Evolutionary conservation across 2,888 invertebrate genomes (phyloP).

Genomic region (Ectemnius continuus): DNA sequence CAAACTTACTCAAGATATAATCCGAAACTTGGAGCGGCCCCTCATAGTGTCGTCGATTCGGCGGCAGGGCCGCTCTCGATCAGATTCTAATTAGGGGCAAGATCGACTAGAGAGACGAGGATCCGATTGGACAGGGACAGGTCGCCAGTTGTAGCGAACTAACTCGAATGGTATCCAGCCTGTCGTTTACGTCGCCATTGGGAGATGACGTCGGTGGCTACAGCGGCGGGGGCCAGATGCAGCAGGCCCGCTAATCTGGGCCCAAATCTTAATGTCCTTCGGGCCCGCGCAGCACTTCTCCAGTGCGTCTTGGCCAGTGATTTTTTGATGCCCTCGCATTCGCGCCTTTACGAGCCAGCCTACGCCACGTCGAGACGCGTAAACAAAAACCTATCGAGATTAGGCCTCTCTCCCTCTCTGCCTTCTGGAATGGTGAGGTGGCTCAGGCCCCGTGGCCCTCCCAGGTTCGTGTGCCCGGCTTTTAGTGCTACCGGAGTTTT

Average conservation of each 20-base stretch:
- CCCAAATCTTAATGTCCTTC: constrained; percentile 40
- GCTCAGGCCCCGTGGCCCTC: not conserved
- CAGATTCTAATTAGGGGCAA: too few species aligned
- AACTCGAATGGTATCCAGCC: too few species aligned
- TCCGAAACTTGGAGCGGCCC: too few species aligned
- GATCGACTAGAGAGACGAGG: too few species aligned
- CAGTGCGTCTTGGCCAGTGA: constrained; percentile 16
- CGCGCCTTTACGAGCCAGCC: constrained; percentile 41
- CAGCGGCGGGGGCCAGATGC: not conserved
- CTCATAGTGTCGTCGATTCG: not conserved
- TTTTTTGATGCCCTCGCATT: constrained; percentile 17
- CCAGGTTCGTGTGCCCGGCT: constrained; percentile 21
- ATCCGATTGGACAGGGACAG: too few species aligned
- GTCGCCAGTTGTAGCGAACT: too few species aligned
- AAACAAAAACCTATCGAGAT: constrained; percentile 37
- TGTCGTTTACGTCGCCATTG: too few species aligned
- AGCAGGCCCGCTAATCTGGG: constrained; percentile 33
- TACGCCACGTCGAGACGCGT: constrained; percentile 26
- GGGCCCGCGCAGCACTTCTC: not conserved
- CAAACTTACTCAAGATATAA: not conserved
- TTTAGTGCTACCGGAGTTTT: constrained; percentile 56
- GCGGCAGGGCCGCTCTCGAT: not conserved
- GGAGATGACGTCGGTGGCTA: not conserved
- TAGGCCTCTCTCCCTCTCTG: constrained; percentile 9
- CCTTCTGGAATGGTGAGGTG: too few species aligned